Percentiles rank a stretch among this genome's conserved stretches.
phyloP scores from a whole-genome alignment of 1,140 invertebrate genomes.

The Drosophila equinoxialis region DNA sequence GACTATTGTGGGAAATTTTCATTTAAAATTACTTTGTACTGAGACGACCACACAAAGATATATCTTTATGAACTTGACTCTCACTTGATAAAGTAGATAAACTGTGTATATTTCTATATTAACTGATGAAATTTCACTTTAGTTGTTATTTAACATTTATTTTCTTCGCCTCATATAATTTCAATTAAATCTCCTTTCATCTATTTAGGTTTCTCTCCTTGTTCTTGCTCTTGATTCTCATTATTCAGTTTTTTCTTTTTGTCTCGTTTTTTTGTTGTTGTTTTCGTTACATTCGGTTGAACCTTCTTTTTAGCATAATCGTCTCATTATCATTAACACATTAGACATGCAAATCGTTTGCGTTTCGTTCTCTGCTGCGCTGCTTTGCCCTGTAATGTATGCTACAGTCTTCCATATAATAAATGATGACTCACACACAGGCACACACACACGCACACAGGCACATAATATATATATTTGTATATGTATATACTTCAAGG shows the following conservation, averaged over 20 bases:
- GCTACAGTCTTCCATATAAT: slow-evolving; percentile 25
- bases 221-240: neutral
- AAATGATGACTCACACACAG: slow-evolving; percentile 48
- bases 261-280: neutral
- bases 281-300: slow-evolving; percentile 27
- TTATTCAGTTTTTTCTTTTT: slow-evolving; percentile 17
- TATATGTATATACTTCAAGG: neutral
- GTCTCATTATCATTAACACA: slow-evolving; percentile 58
- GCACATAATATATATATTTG: neutral
- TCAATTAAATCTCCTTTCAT: neutral
- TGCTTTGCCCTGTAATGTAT: slow-evolving; percentile 41
- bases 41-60: too few relatives aligned
- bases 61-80: too few relatives aligned
- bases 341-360: slow-evolving; percentile 55
- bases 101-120: too few relatives aligned
- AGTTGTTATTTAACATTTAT: neutral
- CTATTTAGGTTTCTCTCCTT: too few relatives aligned
- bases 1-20: too few relatives aligned
- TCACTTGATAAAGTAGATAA: too few relatives aligned
- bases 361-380: neutral
- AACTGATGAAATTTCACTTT: too few relatives aligned
- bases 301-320: slow-evolving; percentile 45
- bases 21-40: too few relatives aligned
- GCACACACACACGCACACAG: slow-evolving; percentile 29
- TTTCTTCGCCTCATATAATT: neutral